These are phyloP conservation scores for Trichomycterus rosablanca DNA, from an alignment of 2,113 vertebrate species.

Conservation along the genomic window DNA sequence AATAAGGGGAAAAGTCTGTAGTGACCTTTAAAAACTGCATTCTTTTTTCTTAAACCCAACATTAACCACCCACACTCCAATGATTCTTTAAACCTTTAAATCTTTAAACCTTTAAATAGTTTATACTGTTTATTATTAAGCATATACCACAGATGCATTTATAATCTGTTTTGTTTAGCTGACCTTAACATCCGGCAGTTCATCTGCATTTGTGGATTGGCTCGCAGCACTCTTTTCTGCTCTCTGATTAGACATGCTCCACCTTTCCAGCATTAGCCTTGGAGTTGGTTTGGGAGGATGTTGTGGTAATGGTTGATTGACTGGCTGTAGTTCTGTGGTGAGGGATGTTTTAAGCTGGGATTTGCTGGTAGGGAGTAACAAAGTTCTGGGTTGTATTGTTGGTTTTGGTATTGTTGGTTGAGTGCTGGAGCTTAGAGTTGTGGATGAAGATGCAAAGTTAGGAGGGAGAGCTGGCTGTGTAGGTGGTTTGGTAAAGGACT, in stretches of 20 bases:
- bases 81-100: too few species aligned
- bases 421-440: neutral
- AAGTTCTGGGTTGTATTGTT: slow-evolving; percentile 16
- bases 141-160: too few species aligned
- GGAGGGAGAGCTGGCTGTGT: neutral
- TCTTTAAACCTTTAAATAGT: too few species aligned
- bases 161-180: too few species aligned
- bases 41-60: too few species aligned
- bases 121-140: too few species aligned
- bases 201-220: neutral
- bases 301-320: slow-evolving; percentile 10
- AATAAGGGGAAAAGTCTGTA: too few species aligned
- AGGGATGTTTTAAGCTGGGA: slow-evolving; percentile 1
- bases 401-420: slow-evolving; percentile 10
- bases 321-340: neutral
- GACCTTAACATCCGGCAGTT: slow-evolving; percentile 8
- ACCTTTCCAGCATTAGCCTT: slow-evolving; percentile 8
- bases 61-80: too few species aligned
- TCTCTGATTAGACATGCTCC: neutral
- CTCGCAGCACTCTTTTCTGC: slow-evolving; percentile 6
- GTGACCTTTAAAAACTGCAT: too few species aligned
- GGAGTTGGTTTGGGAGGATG: slow-evolving; percentile 17
- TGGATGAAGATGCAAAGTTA: slow-evolving; percentile 4
- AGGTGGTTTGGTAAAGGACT: slow-evolving; percentile 49
- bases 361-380: neutral